These are phyloP conservation scores for Cebus imitator DNA, from an alignment of 2,113 vertebrate species.

Conservation along the genomic window DNA sequence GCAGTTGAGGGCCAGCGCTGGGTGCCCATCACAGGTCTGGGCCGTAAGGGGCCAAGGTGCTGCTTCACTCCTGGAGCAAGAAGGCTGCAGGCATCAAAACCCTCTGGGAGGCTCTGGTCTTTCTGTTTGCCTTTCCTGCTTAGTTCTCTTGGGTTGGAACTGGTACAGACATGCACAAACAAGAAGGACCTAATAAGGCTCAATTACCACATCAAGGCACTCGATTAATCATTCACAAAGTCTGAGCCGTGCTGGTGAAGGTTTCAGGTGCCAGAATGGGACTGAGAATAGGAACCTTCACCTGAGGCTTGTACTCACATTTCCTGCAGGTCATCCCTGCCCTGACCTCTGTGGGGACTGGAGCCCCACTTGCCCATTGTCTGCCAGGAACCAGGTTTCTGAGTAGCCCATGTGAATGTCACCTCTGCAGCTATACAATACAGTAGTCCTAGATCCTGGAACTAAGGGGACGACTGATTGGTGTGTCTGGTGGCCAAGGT, in stretches of 20 bases:
- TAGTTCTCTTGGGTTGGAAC: not conserved
- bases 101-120: not conserved
- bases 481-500: not conserved
- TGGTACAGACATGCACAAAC: not conserved
- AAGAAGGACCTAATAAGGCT: not conserved
- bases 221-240: slow-evolving; percentile 62
- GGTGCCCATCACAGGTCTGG: not conserved
- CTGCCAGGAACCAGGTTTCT: not conserved
- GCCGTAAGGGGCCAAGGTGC: not conserved
- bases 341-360: not conserved
- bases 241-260: not conserved
- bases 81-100: not conserved
- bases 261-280: slow-evolving; percentile 44
- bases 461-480: not conserved
- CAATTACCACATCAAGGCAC: not conserved
- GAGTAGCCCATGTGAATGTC: not conserved
- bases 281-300: not conserved
- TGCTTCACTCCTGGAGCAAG: not conserved
- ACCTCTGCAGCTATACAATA: not conserved
- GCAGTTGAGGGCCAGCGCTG: not conserved
- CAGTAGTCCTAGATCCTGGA: not conserved
- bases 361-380: not conserved
- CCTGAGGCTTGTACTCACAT: slow-evolving; percentile 10
- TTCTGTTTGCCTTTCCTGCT: not conserved
- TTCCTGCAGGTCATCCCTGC: not conserved